phyloP scores from a whole-genome alignment of 2,113 vertebrate species.

The Ivindomyrus marchei region DNA sequence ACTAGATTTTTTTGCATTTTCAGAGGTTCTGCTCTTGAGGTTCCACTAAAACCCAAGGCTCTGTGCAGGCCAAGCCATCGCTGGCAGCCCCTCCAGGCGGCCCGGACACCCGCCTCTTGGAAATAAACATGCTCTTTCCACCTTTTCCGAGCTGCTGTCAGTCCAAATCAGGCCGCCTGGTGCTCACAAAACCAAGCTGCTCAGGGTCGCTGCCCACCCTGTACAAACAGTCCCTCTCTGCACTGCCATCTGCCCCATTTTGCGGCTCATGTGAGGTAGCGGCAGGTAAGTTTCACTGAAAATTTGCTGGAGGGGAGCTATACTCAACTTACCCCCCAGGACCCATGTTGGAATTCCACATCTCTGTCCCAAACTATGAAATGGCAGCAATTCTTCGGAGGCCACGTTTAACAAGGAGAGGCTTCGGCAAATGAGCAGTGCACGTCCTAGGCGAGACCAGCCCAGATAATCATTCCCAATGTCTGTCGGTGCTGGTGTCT shows the following conservation, averaged over 20 bases:
- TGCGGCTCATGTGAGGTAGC: not conserved
- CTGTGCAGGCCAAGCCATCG: not conserved
- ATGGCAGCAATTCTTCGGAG: not conserved
- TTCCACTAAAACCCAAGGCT: not conserved
- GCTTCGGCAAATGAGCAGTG: not conserved
- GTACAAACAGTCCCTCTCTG: not conserved
- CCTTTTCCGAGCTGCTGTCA: not conserved
- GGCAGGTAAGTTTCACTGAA: not conserved
- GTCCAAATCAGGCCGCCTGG: not conserved
- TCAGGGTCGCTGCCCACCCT: not conserved
- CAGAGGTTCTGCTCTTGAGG: not conserved
- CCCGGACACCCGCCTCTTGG: not conserved
- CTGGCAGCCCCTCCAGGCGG: not conserved
- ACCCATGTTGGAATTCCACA: not conserved
- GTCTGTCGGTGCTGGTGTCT: not conserved
- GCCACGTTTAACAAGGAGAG: not conserved
- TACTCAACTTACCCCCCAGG: not conserved
- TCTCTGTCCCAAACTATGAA: not conserved
- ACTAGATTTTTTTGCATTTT: not conserved
- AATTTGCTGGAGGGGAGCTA: not conserved
- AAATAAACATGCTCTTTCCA: not conserved
- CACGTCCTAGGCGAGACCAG: not conserved
- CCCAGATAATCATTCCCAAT: not conserved
- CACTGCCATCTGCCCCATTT: not conserved
- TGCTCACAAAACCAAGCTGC: conserved; percentile 4